Conservation (phyloP, 2,113 vertebrate genomes). For the Ptychochromis oligacanthus region DNA sequence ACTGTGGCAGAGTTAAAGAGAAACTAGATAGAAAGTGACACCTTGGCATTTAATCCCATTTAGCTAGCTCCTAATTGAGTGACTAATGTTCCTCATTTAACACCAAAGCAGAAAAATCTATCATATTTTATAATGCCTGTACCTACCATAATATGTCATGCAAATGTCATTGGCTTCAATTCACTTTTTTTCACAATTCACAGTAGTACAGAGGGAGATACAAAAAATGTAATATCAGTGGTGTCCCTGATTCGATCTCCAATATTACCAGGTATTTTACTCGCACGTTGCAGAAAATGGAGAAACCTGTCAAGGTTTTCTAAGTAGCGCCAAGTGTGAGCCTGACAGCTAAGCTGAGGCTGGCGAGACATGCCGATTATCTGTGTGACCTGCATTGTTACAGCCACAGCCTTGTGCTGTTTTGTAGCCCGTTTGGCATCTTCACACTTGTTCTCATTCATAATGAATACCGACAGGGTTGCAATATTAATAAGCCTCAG, state of each 20-base stretch:
- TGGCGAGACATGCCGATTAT: slow-evolving; percentile 56
- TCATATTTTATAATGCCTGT: background rate
- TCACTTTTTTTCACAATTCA: background rate
- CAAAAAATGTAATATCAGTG: background rate
- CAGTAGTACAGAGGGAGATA: background rate
- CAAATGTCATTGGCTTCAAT: slow-evolving; percentile 7
- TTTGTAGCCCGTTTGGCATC: slow-evolving; percentile 70
- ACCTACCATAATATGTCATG: background rate
- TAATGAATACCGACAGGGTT: slow-evolving; percentile 76
- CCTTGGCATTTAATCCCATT: slow-evolving; percentile 37
- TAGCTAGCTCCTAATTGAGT: slow-evolving; percentile 12
- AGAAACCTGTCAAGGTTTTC: slow-evolving; percentile 15
- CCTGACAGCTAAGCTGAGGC: slow-evolving; percentile 42
- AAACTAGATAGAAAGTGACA: slow-evolving; percentile 19
- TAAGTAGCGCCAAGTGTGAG: background rate
- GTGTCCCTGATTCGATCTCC: slow-evolving; percentile 1
- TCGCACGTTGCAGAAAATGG: background rate
- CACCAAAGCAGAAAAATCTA: background rate
- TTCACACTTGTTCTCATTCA: slow-evolving; percentile 82
- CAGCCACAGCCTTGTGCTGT: slow-evolving; percentile 58
- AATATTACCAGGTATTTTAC: slow-evolving; percentile 1
- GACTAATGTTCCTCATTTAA: slow-evolving; percentile 26
- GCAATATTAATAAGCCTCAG: slow-evolving; percentile 78
- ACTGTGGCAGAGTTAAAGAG: slow-evolving; percentile 13
- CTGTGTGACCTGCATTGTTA: slow-evolving; percentile 71